These are phyloP conservation scores for Phenganax stokvisi DNA, from an alignment of 92 coral and sea anemone species.

Conservation along the genomic window DNA sequence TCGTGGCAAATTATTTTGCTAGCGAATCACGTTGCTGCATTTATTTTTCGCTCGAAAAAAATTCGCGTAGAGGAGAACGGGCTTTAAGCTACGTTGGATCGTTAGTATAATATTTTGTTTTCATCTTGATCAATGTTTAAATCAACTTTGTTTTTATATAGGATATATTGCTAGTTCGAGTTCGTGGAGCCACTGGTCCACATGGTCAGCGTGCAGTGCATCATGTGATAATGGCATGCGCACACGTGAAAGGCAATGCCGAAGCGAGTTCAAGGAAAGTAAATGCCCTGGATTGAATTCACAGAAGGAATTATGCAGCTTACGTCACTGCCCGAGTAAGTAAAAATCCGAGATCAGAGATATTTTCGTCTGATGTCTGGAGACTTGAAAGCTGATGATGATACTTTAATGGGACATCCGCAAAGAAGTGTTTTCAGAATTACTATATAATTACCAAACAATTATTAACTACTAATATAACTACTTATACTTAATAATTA, in stretches of 20 bases:
- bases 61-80: no score
- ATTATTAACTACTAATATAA: no score
- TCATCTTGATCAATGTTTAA: not conserved
- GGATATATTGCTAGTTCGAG: not conserved
- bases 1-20: not conserved
- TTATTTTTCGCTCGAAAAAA: not conserved
- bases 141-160: not conserved
- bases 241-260: conserved; percentile 21
- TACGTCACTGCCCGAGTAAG: conserved; percentile 35
- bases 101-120: not conserved
- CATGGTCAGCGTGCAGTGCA: conserved; percentile 39
- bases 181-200: conserved; percentile 31
- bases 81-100: not conserved
- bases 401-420: no score
- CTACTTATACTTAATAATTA: no score
- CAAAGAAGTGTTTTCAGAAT: no score
- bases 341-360: not conserved
- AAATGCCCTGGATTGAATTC: conserved; percentile 21
- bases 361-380: not conserved
- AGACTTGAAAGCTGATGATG: not conserved
- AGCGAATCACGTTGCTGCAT: not conserved
- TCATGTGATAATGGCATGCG: conserved; percentile 26
- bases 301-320: not conserved
- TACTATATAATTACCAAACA: no score
- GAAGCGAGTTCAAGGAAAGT: not conserved